These are phyloP conservation scores for Morpho helenor DNA, from an alignment of 2,888 invertebrate species.

Conservation along the genomic window DNA sequence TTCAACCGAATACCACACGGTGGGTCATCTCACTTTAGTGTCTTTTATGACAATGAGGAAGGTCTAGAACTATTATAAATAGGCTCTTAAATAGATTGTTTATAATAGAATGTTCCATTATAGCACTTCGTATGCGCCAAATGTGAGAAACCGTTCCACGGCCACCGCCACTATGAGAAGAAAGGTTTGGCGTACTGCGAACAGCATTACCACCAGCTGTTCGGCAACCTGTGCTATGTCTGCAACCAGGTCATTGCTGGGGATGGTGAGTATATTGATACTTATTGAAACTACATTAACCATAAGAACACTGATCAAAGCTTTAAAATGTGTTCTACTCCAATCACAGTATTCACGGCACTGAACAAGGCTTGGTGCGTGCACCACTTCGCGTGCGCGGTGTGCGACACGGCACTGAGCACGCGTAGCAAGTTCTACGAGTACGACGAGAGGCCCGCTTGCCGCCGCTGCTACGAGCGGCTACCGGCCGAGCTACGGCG, in stretches of 20 bases:
- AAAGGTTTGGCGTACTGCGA: slow-evolving; percentile 99
- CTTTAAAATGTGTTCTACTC: no score
- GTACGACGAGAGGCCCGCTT: slow-evolving; percentile 98
- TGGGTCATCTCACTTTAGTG: no score
- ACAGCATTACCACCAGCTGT: slow-evolving; percentile 98
- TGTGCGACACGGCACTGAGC: slow-evolving; percentile 97
- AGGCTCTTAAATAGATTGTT: no score
- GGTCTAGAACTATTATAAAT: no score
- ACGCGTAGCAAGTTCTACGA: slow-evolving; percentile 99
- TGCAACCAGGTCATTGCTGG: slow-evolving; percentile 99
- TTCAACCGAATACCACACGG: no score
- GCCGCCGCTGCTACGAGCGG: slow-evolving; percentile 98
- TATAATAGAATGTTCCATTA: slow-evolving; percentile 35
- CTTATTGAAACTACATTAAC: no score
- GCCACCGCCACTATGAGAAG: slow-evolving; percentile 99
- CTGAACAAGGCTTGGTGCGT: slow-evolving; percentile 99
- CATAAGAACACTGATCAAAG: no score
- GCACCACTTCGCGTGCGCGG: slow-evolving; percentile 98
- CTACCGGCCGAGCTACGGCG: slow-evolving; percentile 96
- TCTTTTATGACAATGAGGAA: no score
- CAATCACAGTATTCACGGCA: slow-evolving; percentile 93
- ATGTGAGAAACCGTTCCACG: slow-evolving; percentile 99
- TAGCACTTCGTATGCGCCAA: slow-evolving; percentile 99
- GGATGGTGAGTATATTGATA: slow-evolving; percentile 85
- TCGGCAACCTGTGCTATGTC: slow-evolving; percentile 98